Conservation (phyloP, 2,888 invertebrate species). For the Luperina testacea region DNA sequence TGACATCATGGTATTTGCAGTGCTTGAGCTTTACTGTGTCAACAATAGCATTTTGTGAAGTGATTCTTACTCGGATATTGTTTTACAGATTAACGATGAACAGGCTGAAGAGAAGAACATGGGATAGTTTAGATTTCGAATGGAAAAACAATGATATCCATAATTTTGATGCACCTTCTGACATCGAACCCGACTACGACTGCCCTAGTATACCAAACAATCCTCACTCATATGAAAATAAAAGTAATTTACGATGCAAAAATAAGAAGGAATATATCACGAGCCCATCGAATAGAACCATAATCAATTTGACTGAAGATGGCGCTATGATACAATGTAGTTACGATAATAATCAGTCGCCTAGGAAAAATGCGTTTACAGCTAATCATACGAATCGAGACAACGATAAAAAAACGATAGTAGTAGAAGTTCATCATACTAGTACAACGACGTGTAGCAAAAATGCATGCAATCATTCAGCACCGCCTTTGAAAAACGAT, state of each 20-base stretch:
- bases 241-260: slow-evolving; percentile 77
- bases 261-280: slow-evolving; percentile 80
- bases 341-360: slow-evolving; percentile 86
- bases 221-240: slow-evolving; percentile 85
- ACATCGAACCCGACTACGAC: slow-evolving; percentile 88
- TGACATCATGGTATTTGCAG: neutral
- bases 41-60: neutral
- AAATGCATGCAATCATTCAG: slow-evolving; percentile 75
- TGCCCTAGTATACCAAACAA: slow-evolving; percentile 88
- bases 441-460: slow-evolving; percentile 80
- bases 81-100: slow-evolving; percentile 84
- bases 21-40: neutral
- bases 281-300: slow-evolving; percentile 92
- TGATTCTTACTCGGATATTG: slow-evolving; percentile 35
- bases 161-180: slow-evolving; percentile 87
- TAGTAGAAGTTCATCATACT: slow-evolving; percentile 93
- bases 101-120: slow-evolving; percentile 88
- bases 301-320: slow-evolving; percentile 93
- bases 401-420: slow-evolving; percentile 91
- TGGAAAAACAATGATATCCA: slow-evolving; percentile 88
- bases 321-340: slow-evolving; percentile 93
- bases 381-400: slow-evolving; percentile 79
- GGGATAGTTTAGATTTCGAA: slow-evolving; percentile 91
- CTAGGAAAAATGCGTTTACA: slow-evolving; percentile 82
- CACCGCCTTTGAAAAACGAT: slow-evolving; percentile 78